Base-by-base conservation (phyloP, 35 echinoderm and acorn worm genomes). In the Heliocidaris erythrogramma region DNA sequence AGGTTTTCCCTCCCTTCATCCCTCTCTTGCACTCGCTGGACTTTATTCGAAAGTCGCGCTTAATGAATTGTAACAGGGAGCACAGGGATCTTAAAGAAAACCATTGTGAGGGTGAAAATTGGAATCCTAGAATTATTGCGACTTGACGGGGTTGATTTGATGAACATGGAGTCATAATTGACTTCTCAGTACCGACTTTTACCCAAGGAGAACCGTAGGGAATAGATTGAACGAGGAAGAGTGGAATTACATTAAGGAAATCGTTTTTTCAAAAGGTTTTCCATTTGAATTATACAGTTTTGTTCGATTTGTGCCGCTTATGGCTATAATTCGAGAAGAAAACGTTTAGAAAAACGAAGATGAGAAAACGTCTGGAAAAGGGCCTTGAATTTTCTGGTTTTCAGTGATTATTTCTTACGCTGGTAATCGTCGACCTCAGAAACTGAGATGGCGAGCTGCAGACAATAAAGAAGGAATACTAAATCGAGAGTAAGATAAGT, bases 171-270 rank as follows among this genome's bases (percentile, higher is more conserved):
- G 31, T 47, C 87, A 89, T 89, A 89, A 89, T 89, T 89, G 87
- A 89, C 87, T 89, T 89, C 87, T 48, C 47, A 78, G 65, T 78
- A 78, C 65, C 65, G 65, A 78, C 21, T 78, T 78, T n/a, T n/a
- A 78, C 65, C 65, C 65, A 78, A 27, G 65, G 65, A 78, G 65
- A 78, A 78, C 65, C 65, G 27, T 21, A 24, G 65, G 65, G 65
- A 78, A 89, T 47, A 89, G 32, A 89, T 89, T 89, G 87, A 89
- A 47, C 47, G 87, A 48, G 31, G 87, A 48, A 89, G 87, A 13
- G 47, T 32, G 87, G 87, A 89, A 89, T 89, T 48, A 89, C 87
- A 89, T 89, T 89, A 89, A 27, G 87, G 87, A 89, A 32, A 89
- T 89, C 87, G 32, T 89, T 48, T 86, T 89, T 48, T 47, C 31